Conservation (phyloP, 2,888 invertebrate species). For the Tolmerus cingulatus region DNA sequence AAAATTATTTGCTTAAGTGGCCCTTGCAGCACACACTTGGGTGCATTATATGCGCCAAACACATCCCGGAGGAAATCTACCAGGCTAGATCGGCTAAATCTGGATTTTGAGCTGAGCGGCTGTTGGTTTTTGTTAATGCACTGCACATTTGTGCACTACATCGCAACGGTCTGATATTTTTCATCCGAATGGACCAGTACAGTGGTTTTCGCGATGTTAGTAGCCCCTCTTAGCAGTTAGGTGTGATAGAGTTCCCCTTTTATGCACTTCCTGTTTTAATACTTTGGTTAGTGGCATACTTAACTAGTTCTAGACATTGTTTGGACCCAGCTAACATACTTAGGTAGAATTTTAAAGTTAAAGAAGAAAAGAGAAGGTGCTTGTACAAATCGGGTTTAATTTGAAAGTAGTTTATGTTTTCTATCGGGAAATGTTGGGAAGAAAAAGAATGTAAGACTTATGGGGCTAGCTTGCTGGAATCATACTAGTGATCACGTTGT, state of each 20-base stretch:
- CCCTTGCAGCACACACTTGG: not conserved
- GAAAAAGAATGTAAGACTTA: too few species aligned
- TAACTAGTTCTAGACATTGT: not conserved
- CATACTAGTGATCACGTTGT: too few species aligned
- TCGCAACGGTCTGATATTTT: not conserved
- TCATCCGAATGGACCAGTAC: not conserved
- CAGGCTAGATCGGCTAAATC: not conserved
- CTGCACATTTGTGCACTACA: not conserved
- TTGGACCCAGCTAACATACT: not conserved
- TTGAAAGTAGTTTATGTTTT: too few species aligned
- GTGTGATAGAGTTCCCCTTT: not conserved
- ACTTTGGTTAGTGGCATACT: not conserved
- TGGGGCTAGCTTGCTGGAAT: too few species aligned
- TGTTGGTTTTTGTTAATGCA: not conserved
- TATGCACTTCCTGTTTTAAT: not conserved
- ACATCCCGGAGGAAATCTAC: not conserved
- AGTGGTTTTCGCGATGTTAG: not conserved
- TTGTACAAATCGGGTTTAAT: too few species aligned
- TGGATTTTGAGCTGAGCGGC: not conserved
- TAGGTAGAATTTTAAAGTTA: too few species aligned
- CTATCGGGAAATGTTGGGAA: too few species aligned
- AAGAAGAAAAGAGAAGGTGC: too few species aligned
- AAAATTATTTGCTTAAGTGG: slow-evolving; percentile 44
- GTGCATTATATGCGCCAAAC: not conserved
- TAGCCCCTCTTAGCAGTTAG: not conserved